Percentiles rank a stretch among this genome's conserved stretches.
Evolutionary conservation across 2,797 vertebrate species (phyloP).

Genomic region (Melanogrammus aeglefinus): DNA sequence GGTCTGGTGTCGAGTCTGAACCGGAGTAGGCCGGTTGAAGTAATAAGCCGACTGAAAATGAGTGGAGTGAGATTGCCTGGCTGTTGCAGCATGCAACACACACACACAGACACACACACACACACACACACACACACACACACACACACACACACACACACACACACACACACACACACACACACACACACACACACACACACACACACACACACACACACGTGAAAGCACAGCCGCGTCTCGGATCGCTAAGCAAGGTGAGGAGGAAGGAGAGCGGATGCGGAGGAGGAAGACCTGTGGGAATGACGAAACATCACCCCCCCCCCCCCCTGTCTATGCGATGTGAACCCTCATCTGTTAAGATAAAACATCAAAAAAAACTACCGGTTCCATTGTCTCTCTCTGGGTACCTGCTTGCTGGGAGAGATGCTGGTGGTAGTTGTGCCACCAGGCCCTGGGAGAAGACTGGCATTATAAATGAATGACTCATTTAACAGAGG

Average conservation of each 20-base stretch:
- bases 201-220: background rate
- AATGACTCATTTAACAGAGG: background rate
- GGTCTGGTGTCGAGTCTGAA: constrained; percentile 52
- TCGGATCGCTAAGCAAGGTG: constrained; percentile 57
- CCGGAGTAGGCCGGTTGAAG: constrained; percentile 47
- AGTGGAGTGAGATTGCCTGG: constrained; percentile 55
- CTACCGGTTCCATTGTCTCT: too few relatives aligned
- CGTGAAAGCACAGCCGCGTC: constrained; percentile 30
- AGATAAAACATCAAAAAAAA: constrained; percentile 9
- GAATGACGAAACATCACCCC: constrained; percentile 57
- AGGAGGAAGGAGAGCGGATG: constrained; percentile 45
- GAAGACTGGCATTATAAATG: background rate
- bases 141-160: background rate
- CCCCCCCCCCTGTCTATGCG: constrained; percentile 8
- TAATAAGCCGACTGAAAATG: constrained; percentile 43
- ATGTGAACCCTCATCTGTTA: constrained; percentile 19
- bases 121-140: background rate
- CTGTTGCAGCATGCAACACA: constrained; percentile 65
- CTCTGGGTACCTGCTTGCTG: background rate
- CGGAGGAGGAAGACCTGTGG: constrained; percentile 41
- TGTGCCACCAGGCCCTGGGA: background rate
- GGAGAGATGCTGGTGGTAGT: background rate
- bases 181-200: too few relatives aligned
- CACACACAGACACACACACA: too few relatives aligned
- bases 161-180: background rate